Conservation (phyloP, 2,888 invertebrate genomes). For the Bombylius discolor region DNA sequence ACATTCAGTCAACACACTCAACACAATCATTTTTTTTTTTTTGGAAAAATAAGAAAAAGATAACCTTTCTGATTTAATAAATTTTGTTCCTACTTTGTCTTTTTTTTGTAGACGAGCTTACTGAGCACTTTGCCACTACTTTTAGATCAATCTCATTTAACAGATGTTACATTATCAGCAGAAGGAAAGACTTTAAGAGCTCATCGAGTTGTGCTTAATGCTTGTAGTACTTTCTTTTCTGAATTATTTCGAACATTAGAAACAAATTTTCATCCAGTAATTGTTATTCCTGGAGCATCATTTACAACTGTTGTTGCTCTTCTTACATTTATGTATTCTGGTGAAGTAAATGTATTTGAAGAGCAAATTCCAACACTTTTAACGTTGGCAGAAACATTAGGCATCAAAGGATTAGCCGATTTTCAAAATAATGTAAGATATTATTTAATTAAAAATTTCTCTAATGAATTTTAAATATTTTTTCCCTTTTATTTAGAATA, state of each 20-base stretch:
- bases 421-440: conserved; percentile 54
- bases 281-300: conserved; percentile 35
- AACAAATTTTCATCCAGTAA: conserved; percentile 33
- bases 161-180: conserved; percentile 77
- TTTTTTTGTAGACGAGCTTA: conserved; percentile 51
- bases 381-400: conserved; percentile 63
- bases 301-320: conserved; percentile 46
- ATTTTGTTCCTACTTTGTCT: neutral
- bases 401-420: conserved; percentile 70
- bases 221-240: conserved; percentile 83
- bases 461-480: neutral
- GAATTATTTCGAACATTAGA: conserved; percentile 54
- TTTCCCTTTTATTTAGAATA: conserved; percentile 21
- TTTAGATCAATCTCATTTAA: conserved; percentile 65
- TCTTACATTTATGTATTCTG: conserved; percentile 77
- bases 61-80: too few species aligned
- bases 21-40: too few species aligned
- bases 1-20: too few species aligned
- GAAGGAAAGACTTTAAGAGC: conserved; percentile 73
- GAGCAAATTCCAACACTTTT: conserved; percentile 63
- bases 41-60: too few species aligned
- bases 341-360: conserved; percentile 74
- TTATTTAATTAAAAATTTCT: conserved; percentile 1
- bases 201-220: conserved; percentile 73
- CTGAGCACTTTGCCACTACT: conserved; percentile 65